Base-by-base conservation (phyloP, 2,888 invertebrate genomes). In the Fissipunctia ypsillon region DNA sequence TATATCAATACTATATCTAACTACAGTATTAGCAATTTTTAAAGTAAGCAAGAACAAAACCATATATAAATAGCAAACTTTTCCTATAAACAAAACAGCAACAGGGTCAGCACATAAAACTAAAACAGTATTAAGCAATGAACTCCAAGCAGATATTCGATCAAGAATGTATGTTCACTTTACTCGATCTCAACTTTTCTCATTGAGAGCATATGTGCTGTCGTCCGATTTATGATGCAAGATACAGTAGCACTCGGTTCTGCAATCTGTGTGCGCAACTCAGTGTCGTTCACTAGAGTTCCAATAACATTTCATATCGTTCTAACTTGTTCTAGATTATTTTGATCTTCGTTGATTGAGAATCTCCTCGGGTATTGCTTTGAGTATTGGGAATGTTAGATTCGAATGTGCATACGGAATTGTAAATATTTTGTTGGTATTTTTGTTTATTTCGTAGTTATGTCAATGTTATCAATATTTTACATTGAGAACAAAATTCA, bases 161-260 rank as follows among this genome's bases (percentile, higher is more conserved):
- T 74, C 73, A 73, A 71, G 66, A 83, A 80, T 70, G 56, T 75
- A 70, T 76, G 79, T 80, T 68, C 64, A 78, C 65, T 80, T 67
- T 87, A 86, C 78, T 72, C 78, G 41, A 73, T 79, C 54, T 50
- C 41, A 83, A 87, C 71, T 85, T 88, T 84, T 83, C 87, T 84
- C 88, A 87, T 87, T 81, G 77, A 71, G 73, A 76, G 56, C 87
- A 68, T 38, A 38, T 76, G 85, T 88, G 83, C 78, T 80, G 79
- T 80, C 85, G 76, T 68, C 77, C 84, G 79, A 84, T 87, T 87
- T 84, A 87, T 87, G 85, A 87, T 87, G 81, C 85, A 75, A 87
- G 81, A 86, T 87, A 83, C 81, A 78, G 75, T 69, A 76, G 81
- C 80, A 75, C 78, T 87, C 57, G 64, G 43, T 77, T 73, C 64